A percentile compares a stretch with the other conserved stretches of the same genome.
Conservation (phyloP, 2,888 invertebrate genomes). For the Acheta domesticus region DNA sequence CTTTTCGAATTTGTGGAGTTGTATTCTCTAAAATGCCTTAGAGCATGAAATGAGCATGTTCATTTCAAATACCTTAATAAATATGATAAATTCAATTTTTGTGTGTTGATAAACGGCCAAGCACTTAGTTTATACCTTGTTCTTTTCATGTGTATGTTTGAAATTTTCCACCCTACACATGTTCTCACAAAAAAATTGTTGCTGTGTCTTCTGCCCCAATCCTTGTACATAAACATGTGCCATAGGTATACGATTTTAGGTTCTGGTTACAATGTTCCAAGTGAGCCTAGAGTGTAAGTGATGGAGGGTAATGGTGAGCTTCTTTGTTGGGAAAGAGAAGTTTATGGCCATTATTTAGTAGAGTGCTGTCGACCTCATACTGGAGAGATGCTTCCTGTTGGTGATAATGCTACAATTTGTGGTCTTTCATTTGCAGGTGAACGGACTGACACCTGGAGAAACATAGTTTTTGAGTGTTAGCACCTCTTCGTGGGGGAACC, state of each 20-base stretch:
- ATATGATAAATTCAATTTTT: no score
- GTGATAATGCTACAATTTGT: conserved; percentile 37
- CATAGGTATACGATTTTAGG: not conserved
- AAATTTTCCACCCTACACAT: no score
- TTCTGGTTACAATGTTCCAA: conserved; percentile 23
- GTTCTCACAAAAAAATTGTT: no score
- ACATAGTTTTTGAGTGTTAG: conserved; percentile 69
- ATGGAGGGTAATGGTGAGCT: conserved; percentile 57
- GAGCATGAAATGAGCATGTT: no score
- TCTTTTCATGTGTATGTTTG: no score
- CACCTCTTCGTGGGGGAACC: conserved; percentile 52
- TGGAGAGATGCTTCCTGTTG: conserved; percentile 43
- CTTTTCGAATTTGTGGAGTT: no score
- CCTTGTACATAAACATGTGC: not conserved
- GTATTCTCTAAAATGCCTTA: no score
- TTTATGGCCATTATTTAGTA: conserved; percentile 33
- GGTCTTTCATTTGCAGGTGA: conserved; percentile 37
- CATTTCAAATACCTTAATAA: no score
- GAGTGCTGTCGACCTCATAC: conserved; percentile 42
- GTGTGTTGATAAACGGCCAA: no score
- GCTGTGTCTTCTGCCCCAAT: no score
- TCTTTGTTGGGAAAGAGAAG: conserved; percentile 55
- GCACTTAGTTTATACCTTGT: no score
- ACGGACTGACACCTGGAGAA: conserved; percentile 50
- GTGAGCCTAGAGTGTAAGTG: conserved; percentile 53